Evolutionary conservation across 2,888 invertebrate genomes (phyloP).

Genomic region (Operophtera brumata): DNA sequence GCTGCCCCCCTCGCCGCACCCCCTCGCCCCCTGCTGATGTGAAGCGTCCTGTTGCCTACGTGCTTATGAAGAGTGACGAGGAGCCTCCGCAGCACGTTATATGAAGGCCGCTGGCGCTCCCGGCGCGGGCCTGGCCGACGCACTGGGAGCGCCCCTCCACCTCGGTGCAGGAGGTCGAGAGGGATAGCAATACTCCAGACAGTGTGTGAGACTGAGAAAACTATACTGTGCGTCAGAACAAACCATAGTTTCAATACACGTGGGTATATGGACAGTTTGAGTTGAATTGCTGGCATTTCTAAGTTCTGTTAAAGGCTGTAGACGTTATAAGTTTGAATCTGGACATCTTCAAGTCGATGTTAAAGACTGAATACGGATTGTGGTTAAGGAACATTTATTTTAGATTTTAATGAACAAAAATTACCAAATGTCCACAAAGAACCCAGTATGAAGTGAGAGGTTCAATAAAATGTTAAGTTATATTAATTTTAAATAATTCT

Average conservation of each 20-base stretch:
- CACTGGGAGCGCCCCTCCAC: constrained; percentile 79
- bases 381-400: neutral
- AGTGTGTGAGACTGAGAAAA: constrained; percentile 52
- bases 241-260: too few relatives aligned
- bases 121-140: constrained; percentile 80
- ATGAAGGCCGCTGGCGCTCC: constrained; percentile 93
- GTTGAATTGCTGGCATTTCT: too few relatives aligned
- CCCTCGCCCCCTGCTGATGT: constrained; percentile 72
- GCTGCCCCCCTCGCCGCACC: constrained; percentile 68
- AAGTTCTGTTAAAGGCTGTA: neutral
- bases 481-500: too few relatives aligned
- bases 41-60: constrained; percentile 82
- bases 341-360: constrained; percentile 2
- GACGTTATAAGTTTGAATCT: neutral
- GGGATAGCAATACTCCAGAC: constrained; percentile 69
- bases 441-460: neutral
- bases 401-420: neutral
- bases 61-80: constrained; percentile 83
- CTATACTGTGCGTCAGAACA: neutral
- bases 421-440: constrained; percentile 7
- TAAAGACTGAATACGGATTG: constrained; percentile 13
- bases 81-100: constrained; percentile 85
- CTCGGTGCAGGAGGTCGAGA: constrained; percentile 52
- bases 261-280: too few relatives aligned
- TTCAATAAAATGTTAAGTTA: too few relatives aligned